These are phyloP conservation scores for Dendronephthya gigantea DNA, from an alignment of 64 coral and sea anemone genomes.

Conservation along the genomic window DNA sequence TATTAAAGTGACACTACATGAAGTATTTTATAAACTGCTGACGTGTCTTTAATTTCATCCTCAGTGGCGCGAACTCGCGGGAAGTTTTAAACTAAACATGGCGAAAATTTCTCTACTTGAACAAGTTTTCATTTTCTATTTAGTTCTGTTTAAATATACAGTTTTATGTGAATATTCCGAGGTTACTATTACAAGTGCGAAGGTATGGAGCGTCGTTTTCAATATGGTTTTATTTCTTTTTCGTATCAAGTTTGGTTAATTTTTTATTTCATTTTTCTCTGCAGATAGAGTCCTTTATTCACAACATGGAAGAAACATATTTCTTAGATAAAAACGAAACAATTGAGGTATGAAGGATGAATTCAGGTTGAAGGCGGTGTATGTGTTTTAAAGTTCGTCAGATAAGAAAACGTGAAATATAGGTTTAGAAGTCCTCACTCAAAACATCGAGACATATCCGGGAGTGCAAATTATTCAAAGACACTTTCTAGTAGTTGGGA, in stretches of 20 bases:
- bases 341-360: neutral
- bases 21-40: too few species aligned
- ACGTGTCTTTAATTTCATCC: too few species aligned
- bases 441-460: neutral
- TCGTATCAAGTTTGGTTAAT: neutral
- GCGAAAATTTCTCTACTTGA: neutral
- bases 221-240: neutral
- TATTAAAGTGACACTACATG: too few species aligned
- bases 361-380: neutral
- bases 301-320: neutral
- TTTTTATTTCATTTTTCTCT: too few species aligned
- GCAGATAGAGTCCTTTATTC: neutral
- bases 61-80: too few species aligned
- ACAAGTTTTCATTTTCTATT: neutral
- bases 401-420: too few species aligned
- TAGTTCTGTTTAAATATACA: neutral
- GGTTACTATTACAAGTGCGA: neutral
- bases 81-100: neutral
- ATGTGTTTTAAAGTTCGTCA: neutral
- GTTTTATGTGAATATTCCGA: neutral
- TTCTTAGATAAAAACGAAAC: neutral
- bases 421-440: too few species aligned
- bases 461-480: neutral
- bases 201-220: neutral
- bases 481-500: too few species aligned